These are phyloP conservation scores for Drosophila neotestacea DNA, from an alignment of 2,888 invertebrate genomes.

Conservation along the genomic window DNA sequence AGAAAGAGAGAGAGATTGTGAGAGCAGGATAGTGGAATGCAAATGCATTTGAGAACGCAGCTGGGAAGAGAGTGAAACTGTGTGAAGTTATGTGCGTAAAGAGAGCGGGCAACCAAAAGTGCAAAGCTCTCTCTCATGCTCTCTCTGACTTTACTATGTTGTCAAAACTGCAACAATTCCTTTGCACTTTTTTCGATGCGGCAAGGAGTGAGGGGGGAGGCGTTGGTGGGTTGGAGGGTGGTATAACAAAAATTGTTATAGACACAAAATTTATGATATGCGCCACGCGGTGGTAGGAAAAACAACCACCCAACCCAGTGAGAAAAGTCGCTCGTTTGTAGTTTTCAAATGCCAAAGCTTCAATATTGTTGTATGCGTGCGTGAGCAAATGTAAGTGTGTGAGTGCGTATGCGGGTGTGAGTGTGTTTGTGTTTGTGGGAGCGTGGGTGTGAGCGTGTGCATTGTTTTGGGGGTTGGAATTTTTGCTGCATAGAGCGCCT, in stretches of 20 bases:
- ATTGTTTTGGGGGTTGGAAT: constrained; percentile 77
- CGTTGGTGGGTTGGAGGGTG: constrained; percentile 1
- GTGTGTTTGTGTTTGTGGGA: constrained; percentile 18
- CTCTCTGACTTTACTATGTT: constrained; percentile 30
- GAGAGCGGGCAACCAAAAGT: constrained; percentile 27
- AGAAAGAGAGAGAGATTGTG: constrained; percentile 7
- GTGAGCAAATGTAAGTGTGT: constrained; percentile 27
- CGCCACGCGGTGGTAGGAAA: constrained; percentile 60
- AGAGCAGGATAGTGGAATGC: constrained; percentile 43
- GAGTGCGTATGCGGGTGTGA: constrained; percentile 37
- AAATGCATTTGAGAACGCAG: constrained; percentile 44
- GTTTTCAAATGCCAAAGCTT: constrained; percentile 74
- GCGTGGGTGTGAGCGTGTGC: constrained; percentile 59
- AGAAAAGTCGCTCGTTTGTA: constrained; percentile 50
- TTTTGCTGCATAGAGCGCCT: constrained; percentile 74
- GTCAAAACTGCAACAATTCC: constrained; percentile 75
- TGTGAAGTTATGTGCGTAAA: constrained; percentile 17
- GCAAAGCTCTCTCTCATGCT: constrained; percentile 31
- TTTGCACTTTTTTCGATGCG: constrained; percentile 65
- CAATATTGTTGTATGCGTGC: constrained; percentile 24
- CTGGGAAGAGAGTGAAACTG: constrained; percentile 20
- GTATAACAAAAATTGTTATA: constrained; percentile 75
- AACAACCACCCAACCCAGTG: constrained; percentile 67
- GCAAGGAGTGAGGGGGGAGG: not conserved
- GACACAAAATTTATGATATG: constrained; percentile 79